Percentiles rank a stretch among this genome's conserved stretches.
Conservation (phyloP, 2,888 invertebrate genomes). For the Nipponacmea schrenckii region DNA sequence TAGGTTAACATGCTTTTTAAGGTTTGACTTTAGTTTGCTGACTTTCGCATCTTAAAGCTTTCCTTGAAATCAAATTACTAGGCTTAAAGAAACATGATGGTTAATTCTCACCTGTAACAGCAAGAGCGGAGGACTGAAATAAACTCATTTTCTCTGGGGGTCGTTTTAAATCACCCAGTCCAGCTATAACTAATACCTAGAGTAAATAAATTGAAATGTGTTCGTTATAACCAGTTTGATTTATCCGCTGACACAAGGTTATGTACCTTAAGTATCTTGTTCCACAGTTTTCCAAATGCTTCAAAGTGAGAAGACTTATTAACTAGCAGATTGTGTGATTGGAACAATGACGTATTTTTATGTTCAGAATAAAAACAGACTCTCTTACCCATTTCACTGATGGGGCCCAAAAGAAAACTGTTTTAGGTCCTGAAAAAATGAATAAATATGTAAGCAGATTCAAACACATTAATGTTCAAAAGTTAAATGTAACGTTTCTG, state of each 20-base stretch:
- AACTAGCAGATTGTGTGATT: too few relatives aligned
- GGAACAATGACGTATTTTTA: too few relatives aligned
- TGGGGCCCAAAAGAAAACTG: constrained; percentile 98
- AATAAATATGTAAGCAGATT: not conserved
- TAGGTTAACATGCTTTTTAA: too few relatives aligned
- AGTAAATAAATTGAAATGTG: constrained; percentile 16
- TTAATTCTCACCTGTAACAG: constrained; percentile 78
- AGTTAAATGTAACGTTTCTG: too few relatives aligned
- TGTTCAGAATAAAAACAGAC: not conserved
- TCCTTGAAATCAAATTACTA: too few relatives aligned
- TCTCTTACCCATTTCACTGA: constrained; percentile 94
- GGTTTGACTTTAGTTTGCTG: too few relatives aligned
- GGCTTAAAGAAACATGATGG: too few relatives aligned
- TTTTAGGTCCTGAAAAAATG: constrained; percentile 87
- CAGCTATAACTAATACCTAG: constrained; percentile 53
- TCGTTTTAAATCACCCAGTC: constrained; percentile 80
- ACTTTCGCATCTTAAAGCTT: too few relatives aligned
- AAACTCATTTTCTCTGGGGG: constrained; percentile 90
- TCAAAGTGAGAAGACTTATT: too few relatives aligned
- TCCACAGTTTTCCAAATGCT: too few relatives aligned
- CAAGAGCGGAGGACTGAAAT: constrained; percentile 83
- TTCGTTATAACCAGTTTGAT: not conserved
- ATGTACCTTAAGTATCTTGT: not conserved
- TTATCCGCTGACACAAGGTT: too few relatives aligned
- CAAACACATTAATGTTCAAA: too few relatives aligned